Percentiles rank a stretch among this genome's conserved stretches.
phyloP scores from a whole-genome alignment of 1,140 invertebrate species.

The Drosophila nasuta region DNA sequence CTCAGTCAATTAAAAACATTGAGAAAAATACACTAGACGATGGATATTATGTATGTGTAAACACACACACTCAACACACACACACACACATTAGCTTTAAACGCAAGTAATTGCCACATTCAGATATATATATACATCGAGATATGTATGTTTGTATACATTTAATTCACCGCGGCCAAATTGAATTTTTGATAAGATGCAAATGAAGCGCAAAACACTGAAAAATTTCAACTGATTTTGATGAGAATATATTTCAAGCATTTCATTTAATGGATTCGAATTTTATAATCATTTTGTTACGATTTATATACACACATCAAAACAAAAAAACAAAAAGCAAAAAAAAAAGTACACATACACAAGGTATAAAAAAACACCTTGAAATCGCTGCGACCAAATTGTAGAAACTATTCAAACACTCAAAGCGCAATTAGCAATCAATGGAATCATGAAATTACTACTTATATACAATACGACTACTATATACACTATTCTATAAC shows the following conservation, averaged over 20 bases:
- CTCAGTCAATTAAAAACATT: conserved; percentile 73
- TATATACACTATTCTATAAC: conserved; percentile 34
- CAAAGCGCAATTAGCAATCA: conserved; percentile 73
- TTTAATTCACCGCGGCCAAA: conserved; percentile 42
- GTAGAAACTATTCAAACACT: conserved; percentile 37
- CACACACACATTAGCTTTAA: conserved; percentile 21
- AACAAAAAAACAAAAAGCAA: neutral
- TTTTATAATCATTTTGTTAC: conserved; percentile 31
- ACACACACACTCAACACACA: neutral
- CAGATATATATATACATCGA: conserved; percentile 16
- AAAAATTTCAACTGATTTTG: conserved; percentile 30
- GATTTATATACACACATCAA: conserved; percentile 2
- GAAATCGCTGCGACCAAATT: conserved; percentile 53
- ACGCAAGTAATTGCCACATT: conserved; percentile 22
- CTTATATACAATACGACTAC: conserved; percentile 8
- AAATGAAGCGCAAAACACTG: conserved; percentile 28
- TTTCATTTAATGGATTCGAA: conserved; percentile 24
- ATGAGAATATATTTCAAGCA: conserved; percentile 27
- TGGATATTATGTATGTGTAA: neutral
- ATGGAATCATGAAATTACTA: conserved; percentile 35
- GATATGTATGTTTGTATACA: conserved; percentile 13
- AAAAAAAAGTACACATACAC: neutral
- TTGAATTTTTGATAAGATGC: conserved; percentile 40
- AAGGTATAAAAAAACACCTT: conserved; percentile 5
- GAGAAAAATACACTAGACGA: conserved; percentile 15